phyloP scores from a whole-genome alignment of 2,797 vertebrate genomes.

The Eulemur rubriventer region DNA sequence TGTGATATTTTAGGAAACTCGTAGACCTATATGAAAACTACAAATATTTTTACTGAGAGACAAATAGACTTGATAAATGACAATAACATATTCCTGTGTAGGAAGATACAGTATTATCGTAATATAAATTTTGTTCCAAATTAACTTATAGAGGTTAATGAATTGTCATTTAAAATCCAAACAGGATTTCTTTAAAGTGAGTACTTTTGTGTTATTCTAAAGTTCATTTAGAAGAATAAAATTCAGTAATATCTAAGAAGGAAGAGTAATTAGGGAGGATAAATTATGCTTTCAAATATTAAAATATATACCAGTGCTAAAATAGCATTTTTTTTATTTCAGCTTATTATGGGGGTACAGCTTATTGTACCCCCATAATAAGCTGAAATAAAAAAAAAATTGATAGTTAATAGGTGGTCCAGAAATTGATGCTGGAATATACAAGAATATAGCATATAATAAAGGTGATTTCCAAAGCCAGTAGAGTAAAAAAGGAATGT shows the following conservation, averaged over 20 bases:
- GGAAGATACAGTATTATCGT: not conserved
- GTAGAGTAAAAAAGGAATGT: not conserved
- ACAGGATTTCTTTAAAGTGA: not conserved
- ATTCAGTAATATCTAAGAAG: not conserved
- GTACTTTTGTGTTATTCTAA: not conserved
- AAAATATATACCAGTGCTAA: not conserved
- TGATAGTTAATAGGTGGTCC: not conserved
- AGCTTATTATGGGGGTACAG: no score
- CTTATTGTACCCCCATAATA: no score
- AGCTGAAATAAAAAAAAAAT: not conserved
- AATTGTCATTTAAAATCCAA: slow-evolving; percentile 38
- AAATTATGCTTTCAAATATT: slow-evolving; percentile 1
- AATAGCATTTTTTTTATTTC: not conserved
- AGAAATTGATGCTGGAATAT: not conserved
- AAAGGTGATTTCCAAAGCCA: not conserved
- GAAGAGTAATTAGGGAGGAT: not conserved
- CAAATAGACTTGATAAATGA: not conserved
- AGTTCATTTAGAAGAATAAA: slow-evolving; percentile 3
- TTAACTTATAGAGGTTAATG: slow-evolving; percentile 6
- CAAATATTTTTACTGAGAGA: not conserved
- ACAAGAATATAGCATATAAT: not conserved
- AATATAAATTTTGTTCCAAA: not conserved
- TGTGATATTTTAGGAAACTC: not conserved
- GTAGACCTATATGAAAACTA: not conserved
- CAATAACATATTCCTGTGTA: not conserved